These are phyloP conservation scores for Glaucopsyche alexis DNA, from an alignment of 2,888 invertebrate species.

Conservation along the genomic window DNA sequence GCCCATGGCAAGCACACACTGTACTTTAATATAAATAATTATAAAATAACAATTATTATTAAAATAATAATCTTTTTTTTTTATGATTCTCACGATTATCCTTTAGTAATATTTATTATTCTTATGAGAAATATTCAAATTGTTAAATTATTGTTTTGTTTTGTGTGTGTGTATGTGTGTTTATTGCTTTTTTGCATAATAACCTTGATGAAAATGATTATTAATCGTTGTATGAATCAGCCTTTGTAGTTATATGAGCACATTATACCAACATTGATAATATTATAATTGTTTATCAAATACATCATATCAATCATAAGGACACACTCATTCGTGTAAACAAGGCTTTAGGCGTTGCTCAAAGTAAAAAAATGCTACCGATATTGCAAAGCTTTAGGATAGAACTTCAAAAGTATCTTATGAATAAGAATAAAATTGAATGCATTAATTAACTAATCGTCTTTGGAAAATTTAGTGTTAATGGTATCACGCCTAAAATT, in stretches of 20 bases:
- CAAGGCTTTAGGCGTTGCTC: background rate
- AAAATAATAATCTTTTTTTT: background rate
- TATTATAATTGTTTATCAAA: background rate
- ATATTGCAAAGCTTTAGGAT: too few species aligned
- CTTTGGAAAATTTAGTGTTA: too few species aligned
- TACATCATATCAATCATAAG: too few species aligned
- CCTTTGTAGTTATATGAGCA: background rate
- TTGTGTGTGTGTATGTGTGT: background rate
- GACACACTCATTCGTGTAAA: background rate
- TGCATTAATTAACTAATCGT: too few species aligned
- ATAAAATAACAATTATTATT: background rate
- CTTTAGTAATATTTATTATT: conserved; percentile 7
- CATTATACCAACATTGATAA: background rate
- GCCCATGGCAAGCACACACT: too few species aligned
- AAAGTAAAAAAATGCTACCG: too few species aligned
- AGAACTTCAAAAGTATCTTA: too few species aligned
- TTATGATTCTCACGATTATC: background rate
- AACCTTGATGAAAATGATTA: conserved; percentile 4
- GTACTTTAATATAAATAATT: background rate
- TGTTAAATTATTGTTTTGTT: background rate
- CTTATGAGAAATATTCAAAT: conserved; percentile 14
- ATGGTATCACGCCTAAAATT: too few species aligned
- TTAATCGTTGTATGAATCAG: background rate
- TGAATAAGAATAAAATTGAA: too few species aligned
- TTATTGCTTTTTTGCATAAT: background rate